These are phyloP conservation scores for Montipora efflorescens DNA, from an alignment of 64 coral and sea anemone species.

Conservation along the genomic window DNA sequence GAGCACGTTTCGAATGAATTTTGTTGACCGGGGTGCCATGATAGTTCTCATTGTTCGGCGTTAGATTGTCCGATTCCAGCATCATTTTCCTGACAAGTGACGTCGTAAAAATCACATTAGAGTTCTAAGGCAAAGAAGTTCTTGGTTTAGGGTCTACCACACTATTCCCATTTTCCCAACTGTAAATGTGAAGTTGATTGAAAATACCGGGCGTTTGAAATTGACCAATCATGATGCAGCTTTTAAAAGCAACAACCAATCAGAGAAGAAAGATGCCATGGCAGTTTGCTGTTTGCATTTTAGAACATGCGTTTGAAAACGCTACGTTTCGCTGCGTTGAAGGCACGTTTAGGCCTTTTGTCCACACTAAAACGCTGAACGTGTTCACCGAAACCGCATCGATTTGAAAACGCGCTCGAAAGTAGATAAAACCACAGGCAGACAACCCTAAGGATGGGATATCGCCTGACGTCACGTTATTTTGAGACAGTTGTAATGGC, in stretches of 20 bases:
- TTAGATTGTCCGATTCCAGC: constrained; percentile 18
- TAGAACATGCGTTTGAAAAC: no score
- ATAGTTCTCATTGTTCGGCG: constrained; percentile 29
- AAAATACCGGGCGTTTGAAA: constrained; percentile 73
- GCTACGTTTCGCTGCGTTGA: no score
- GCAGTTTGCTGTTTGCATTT: no score
- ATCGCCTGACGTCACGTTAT: no score
- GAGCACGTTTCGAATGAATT: constrained; percentile 82
- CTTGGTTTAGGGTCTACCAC: not conserved
- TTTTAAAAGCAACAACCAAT: constrained; percentile 62
- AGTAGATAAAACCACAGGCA: no score
- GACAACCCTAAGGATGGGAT: no score
- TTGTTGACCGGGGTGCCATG: constrained; percentile 1
- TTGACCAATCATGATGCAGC: constrained; percentile 69
- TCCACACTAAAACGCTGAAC: no score
- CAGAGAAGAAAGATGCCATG: constrained; percentile 11
- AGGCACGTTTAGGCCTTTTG: no score
- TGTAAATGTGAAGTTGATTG: constrained; percentile 18
- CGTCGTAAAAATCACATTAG: not conserved
- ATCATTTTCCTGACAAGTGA: not conserved
- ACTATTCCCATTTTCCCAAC: not conserved
- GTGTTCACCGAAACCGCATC: no score
- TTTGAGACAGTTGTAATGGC: no score
- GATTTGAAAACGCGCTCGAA: no score
- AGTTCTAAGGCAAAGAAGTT: not conserved